Evolutionary conservation across 1,140 invertebrate genomes (phyloP).

Genomic region (Drosophila mayri): DNA sequence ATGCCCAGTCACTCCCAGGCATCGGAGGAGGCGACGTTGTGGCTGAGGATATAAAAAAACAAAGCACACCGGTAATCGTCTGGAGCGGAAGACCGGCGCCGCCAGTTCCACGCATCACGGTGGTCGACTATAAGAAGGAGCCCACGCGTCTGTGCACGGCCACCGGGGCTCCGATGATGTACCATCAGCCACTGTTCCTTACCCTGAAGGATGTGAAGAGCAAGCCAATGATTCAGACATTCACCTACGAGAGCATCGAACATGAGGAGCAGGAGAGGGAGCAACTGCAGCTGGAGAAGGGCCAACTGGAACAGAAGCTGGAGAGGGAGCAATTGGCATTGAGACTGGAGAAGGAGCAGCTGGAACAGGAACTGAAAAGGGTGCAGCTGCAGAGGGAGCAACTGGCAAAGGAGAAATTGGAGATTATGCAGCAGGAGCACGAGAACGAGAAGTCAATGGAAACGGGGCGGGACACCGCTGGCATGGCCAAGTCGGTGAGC

Average conservation of each 20-base stretch:
- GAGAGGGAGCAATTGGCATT: neutral
- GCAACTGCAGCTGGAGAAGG: neutral
- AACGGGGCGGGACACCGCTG: neutral
- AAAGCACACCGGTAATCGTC: neutral
- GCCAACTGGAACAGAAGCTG: neutral
- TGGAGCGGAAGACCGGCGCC: neutral
- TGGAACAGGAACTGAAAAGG: neutral
- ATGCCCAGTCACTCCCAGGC: neutral
- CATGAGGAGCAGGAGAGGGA: neutral
- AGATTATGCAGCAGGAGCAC: neutral
- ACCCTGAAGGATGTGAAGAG: neutral
- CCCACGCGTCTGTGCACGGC: constrained; percentile 15
- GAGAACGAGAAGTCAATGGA: neutral
- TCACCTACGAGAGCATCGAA: constrained; percentile 46
- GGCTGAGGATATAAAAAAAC: neutral
- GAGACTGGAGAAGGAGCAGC: neutral
- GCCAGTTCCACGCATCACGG: neutral
- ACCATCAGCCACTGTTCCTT: constrained; percentile 41
- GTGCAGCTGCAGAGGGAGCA: neutral
- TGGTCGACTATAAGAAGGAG: constrained; percentile 43
- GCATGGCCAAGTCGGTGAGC: constrained; percentile 18
- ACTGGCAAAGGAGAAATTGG: neutral
- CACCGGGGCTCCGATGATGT: constrained; percentile 38
- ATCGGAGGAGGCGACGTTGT: neutral
- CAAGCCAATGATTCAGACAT: constrained; percentile 26